Conservation (phyloP, 1,140 invertebrate species). For the Neodiprion virginianus region DNA sequence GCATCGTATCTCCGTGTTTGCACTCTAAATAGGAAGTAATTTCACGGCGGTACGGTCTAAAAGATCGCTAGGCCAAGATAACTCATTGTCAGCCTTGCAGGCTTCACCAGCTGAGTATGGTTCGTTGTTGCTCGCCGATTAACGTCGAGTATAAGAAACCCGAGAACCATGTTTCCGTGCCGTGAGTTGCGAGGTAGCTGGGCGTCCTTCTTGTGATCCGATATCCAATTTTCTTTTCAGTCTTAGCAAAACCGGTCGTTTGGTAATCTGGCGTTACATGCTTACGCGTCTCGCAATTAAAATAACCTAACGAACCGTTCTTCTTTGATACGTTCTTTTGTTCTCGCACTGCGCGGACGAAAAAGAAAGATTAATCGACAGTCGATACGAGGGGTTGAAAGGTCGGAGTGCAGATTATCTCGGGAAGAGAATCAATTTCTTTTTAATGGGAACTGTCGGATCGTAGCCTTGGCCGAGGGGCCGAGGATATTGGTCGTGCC, state of each 20-base stretch:
- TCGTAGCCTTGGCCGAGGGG: not conserved
- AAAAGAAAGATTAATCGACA: not conserved
- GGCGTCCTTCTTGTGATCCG: too few species aligned
- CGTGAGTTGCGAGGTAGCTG: too few species aligned
- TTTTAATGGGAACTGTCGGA: slow-evolving; percentile 4
- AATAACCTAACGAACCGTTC: too few species aligned
- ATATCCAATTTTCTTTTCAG: too few species aligned
- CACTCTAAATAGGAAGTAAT: not conserved
- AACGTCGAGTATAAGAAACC: too few species aligned
- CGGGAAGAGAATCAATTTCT: not conserved
- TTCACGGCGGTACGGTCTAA: not conserved
- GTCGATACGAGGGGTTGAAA: not conserved
- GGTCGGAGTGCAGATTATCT: not conserved
- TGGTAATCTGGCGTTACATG: too few species aligned
- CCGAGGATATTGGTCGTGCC: not conserved
- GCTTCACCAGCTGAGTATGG: too few species aligned
- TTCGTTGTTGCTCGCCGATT: too few species aligned
- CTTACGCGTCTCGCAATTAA: too few species aligned
- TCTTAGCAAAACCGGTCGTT: too few species aligned
- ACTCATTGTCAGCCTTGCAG: not conserved
- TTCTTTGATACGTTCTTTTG: not conserved
- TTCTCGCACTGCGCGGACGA: not conserved
- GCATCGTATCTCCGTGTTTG: not conserved
- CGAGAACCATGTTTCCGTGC: too few species aligned
- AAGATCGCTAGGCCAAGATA: not conserved